These are phyloP conservation scores for Mycalesis mineus DNA, from an alignment of 2,888 invertebrate genomes.

Conservation along the genomic window DNA sequence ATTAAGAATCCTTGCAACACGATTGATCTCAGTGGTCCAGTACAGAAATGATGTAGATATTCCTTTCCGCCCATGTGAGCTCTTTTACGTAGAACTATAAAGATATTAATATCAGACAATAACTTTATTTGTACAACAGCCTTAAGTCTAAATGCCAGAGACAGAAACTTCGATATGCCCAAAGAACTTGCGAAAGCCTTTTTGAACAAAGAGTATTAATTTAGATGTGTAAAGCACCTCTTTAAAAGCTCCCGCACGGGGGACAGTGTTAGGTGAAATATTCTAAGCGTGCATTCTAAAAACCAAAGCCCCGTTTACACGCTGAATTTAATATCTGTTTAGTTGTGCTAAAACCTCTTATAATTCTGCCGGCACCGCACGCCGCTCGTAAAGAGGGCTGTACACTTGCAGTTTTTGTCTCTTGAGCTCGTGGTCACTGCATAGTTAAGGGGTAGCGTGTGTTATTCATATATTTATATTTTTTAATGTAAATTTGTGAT, in stretches of 20 bases:
- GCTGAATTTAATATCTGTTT: constrained; percentile 56
- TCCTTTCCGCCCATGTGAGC: too few species aligned
- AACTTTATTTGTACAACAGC: too few species aligned
- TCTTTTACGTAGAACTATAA: too few species aligned
- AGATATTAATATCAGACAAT: too few species aligned
- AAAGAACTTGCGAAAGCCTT: neutral
- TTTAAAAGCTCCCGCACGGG: constrained; percentile 7
- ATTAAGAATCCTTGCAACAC: too few species aligned
- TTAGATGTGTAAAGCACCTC: neutral
- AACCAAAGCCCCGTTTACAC: constrained; percentile 36
- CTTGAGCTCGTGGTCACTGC: constrained; percentile 65
- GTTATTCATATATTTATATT: neutral
- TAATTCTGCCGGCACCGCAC: constrained; percentile 56
- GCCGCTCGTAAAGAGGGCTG: constrained; percentile 61
- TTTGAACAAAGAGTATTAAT: neutral
- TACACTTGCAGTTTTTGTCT: constrained; percentile 72
- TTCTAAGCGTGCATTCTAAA: constrained; percentile 36
- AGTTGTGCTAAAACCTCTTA: constrained; percentile 58
- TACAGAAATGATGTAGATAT: too few species aligned
- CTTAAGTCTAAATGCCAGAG: too few species aligned
- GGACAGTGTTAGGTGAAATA: constrained; percentile 32
- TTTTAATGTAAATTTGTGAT: neutral
- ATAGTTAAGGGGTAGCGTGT: constrained; percentile 55
- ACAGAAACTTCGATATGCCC: too few species aligned
- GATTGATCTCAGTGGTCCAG: too few species aligned